Percentiles rank a stretch among this genome's conserved stretches.
Conservation (phyloP, 2,797 vertebrate species). For the Myotis planiceps region DNA sequence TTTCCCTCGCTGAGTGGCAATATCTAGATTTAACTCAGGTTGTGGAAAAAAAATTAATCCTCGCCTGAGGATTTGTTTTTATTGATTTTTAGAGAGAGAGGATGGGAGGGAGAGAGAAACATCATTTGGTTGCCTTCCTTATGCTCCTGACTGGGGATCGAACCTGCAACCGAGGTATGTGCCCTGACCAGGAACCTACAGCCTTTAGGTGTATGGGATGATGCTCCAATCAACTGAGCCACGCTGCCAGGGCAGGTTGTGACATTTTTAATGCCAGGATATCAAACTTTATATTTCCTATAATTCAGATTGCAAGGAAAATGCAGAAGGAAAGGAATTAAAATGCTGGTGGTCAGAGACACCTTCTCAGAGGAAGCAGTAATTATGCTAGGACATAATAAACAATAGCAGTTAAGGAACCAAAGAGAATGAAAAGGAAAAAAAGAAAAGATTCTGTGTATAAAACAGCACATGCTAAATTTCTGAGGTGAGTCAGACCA, state of each 20-base stretch:
- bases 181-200: background rate
- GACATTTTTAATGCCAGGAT: background rate
- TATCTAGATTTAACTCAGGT: background rate
- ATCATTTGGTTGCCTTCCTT: background rate
- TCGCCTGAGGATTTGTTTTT: background rate
- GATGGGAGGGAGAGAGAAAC: background rate
- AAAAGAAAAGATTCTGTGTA: background rate
- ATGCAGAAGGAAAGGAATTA: background rate
- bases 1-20: background rate
- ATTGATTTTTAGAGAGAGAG: background rate
- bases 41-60: background rate
- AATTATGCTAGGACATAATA: background rate
- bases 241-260: background rate
- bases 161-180: background rate
- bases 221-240: background rate
- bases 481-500: background rate
- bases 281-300: background rate
- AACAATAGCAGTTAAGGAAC: background rate
- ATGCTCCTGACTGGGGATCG: background rate
- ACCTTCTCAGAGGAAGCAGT: background rate
- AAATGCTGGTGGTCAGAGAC: background rate
- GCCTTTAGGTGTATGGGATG: background rate
- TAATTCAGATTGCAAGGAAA: background rate
- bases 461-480: background rate
- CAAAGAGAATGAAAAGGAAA: background rate